Evolutionary conservation across 1,140 invertebrate genomes (phyloP).

Genomic region (Danaus plexippus): DNA sequence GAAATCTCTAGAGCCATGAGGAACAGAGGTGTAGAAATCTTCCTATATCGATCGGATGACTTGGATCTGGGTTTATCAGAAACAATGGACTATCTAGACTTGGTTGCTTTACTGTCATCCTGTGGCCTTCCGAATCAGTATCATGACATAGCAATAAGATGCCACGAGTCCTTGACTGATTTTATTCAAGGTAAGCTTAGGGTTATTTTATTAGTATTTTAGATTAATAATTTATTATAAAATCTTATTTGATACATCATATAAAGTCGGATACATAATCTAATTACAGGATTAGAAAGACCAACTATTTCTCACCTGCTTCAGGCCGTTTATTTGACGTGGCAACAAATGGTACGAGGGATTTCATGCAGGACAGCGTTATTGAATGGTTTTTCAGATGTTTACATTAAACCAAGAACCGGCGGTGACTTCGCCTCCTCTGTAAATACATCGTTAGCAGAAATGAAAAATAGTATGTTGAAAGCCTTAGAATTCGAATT

Average conservation of each 20-base stretch:
- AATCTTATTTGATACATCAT: neutral
- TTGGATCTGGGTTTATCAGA: constrained; percentile 45
- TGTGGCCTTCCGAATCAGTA: constrained; percentile 51
- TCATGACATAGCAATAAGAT: constrained; percentile 49
- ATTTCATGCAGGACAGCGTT: constrained; percentile 71
- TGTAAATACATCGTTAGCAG: constrained; percentile 48
- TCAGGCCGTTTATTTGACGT: constrained; percentile 75
- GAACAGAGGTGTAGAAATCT: constrained; percentile 97
- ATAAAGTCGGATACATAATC: neutral
- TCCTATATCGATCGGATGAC: constrained; percentile 69
- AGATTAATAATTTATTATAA: neutral
- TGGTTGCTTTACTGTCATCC: constrained; percentile 53
- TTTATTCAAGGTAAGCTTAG: constrained; percentile 57
- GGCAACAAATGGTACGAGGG: constrained; percentile 77
- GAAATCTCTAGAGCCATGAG: constrained; percentile 98
- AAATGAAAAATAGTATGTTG: constrained; percentile 66
- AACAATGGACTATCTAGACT: constrained; percentile 55
- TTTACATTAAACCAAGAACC: constrained; percentile 78
- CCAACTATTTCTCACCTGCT: constrained; percentile 75
- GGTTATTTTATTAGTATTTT: constrained; percentile 7
- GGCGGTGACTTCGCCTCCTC: constrained; percentile 66
- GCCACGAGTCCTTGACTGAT: constrained; percentile 57
- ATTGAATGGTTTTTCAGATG: constrained; percentile 74
- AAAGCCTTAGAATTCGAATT: constrained; percentile 46
- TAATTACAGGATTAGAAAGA: constrained; percentile 68